These are phyloP conservation scores for Chironomus tepperi DNA, from an alignment of 1,140 invertebrate genomes.

Conservation along the genomic window DNA sequence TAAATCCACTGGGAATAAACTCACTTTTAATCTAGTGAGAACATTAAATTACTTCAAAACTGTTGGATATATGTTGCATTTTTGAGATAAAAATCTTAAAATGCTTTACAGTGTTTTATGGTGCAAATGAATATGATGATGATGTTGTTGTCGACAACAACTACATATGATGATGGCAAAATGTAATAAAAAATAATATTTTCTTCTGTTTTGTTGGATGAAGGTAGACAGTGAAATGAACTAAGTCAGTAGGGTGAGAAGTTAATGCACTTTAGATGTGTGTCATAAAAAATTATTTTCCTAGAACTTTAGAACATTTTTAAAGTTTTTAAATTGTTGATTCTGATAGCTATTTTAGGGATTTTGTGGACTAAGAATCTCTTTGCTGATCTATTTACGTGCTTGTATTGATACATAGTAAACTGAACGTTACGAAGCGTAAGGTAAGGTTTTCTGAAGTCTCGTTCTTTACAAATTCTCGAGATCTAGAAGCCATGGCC, in stretches of 20 bases:
- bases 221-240: neutral
- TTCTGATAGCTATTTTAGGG: too few relatives aligned
- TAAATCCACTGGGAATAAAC: conserved; percentile 12
- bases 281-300: too few relatives aligned
- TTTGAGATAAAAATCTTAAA: neutral
- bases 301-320: too few relatives aligned
- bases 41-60: neutral
- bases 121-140: neutral
- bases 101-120: neutral
- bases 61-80: neutral
- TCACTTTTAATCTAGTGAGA: neutral
- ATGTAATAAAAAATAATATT: neutral
- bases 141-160: neutral
- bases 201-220: neutral
- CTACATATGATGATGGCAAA: neutral
- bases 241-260: neutral
- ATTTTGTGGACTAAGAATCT: too few relatives aligned
- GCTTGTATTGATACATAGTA: too few relatives aligned
- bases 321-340: too few relatives aligned
- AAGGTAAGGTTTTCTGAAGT: too few relatives aligned
- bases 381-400: neutral
- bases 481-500: too few relatives aligned
- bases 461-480: too few relatives aligned
- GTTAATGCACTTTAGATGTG: too few relatives aligned
- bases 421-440: too few relatives aligned